phyloP scores from a whole-genome alignment of 1,140 invertebrate genomes.

The Pogonognathellus flavescens region DNA sequence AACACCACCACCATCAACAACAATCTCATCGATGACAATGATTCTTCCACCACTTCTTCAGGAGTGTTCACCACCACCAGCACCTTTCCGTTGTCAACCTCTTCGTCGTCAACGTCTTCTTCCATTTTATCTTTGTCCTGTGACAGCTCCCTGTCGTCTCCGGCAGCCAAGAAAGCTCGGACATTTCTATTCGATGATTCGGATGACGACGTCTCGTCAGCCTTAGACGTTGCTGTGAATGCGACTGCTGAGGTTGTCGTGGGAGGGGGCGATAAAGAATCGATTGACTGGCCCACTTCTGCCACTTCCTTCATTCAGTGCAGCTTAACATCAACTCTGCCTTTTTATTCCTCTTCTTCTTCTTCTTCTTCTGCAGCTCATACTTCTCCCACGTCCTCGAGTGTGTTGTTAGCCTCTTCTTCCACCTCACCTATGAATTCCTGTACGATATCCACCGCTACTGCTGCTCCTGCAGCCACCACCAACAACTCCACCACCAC shows the following conservation, averaged over 20 bases:
- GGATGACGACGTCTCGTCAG: conserved; percentile 26
- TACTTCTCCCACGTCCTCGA: conserved; percentile 3
- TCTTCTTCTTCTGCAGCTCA: neutral
- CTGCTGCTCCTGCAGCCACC: too few relatives aligned
- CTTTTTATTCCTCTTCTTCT: conserved; percentile 35
- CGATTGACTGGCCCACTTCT: conserved; percentile 63
- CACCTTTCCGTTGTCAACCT: conserved; percentile 10
- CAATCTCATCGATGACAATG: conserved; percentile 73
- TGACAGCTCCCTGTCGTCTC: neutral
- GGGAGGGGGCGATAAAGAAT: conserved; percentile 62
- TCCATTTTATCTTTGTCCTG: neutral
- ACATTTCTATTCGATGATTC: conserved; percentile 46
- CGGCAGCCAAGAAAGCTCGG: conserved; percentile 46
- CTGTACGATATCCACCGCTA: too few relatives aligned
- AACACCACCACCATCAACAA: too few relatives aligned
- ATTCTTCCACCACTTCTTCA: conserved; percentile 41
- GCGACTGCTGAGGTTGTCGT: conserved; percentile 50
- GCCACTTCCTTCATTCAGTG: conserved; percentile 44
- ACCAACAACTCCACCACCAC: too few relatives aligned
- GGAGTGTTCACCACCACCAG: neutral
- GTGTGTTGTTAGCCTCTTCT: too few relatives aligned
- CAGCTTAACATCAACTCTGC: conserved; percentile 21
- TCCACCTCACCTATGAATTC: too few relatives aligned
- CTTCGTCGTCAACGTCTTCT: neutral
- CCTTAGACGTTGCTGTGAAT: neutral